phyloP scores from a whole-genome alignment of 2,797 vertebrate genomes.

The Astyanax mexicanus region DNA sequence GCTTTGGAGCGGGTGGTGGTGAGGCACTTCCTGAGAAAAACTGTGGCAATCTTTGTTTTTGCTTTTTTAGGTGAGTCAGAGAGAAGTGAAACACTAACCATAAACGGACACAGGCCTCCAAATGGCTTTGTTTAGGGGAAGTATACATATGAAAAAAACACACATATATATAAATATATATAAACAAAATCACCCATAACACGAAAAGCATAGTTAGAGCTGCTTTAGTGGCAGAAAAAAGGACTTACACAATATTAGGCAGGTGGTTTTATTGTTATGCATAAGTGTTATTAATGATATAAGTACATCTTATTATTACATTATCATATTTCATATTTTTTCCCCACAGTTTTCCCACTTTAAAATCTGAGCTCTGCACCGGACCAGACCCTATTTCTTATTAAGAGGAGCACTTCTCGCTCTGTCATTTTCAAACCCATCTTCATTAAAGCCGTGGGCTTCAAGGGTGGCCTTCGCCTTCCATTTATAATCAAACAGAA shows the following conservation, averaged over 20 bases:
- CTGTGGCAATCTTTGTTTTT: conserved; percentile 49
- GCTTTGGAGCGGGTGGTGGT: conserved; percentile 26
- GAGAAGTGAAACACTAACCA: conserved; percentile 52
- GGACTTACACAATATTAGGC: too few species aligned
- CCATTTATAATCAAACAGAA: conserved; percentile 50
- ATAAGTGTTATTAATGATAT: too few species aligned
- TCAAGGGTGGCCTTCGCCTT: conserved; percentile 12
- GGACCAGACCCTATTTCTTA: not conserved
- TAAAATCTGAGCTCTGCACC: not conserved
- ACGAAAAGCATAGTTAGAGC: too few species aligned
- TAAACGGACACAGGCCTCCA: conserved; percentile 18
- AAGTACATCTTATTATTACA: too few species aligned
- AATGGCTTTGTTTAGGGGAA: conserved; percentile 11
- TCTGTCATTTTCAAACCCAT: conserved; percentile 45
- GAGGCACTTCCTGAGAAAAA: conserved; percentile 50
- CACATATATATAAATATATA: too few species aligned
- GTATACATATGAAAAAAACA: not conserved
- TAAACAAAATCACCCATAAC: too few species aligned
- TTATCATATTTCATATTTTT: too few species aligned
- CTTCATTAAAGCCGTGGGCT: conserved; percentile 44
- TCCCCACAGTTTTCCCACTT: not conserved
- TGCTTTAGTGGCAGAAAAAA: too few species aligned
- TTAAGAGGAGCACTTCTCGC: conserved; percentile 39
- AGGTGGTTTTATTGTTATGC: too few species aligned
- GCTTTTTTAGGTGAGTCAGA: conserved; percentile 36